Percentiles rank a stretch among this genome's conserved stretches.
Evolutionary conservation across 2,797 vertebrate genomes (phyloP).

Genomic region (Lycodopsis pacificus): DNA sequence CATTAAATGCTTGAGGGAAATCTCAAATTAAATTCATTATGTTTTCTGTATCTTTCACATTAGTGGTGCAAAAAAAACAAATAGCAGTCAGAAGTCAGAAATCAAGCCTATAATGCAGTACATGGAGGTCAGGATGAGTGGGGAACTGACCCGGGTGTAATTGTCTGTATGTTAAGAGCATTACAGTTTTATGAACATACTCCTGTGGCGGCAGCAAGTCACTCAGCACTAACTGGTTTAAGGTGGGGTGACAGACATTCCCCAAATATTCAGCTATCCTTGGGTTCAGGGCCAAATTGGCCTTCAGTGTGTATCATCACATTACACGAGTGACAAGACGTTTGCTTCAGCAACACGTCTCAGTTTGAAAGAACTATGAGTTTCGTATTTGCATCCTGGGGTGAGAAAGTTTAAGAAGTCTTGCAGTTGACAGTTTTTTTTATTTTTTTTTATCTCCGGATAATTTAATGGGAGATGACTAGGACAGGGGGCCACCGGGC

Average conservation of each 20-base stretch:
- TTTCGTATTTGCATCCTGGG: constrained; percentile 57
- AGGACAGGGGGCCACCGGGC: constrained; percentile 68
- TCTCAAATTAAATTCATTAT: not conserved
- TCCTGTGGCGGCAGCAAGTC: constrained; percentile 16
- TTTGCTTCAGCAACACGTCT: constrained; percentile 48
- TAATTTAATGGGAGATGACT: constrained; percentile 77
- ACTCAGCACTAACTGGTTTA: not conserved
- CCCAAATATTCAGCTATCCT: constrained; percentile 3
- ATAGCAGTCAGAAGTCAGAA: not conserved
- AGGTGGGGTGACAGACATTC: constrained; percentile 5
- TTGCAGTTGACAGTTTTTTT: constrained; percentile 55
- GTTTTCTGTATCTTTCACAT: not conserved
- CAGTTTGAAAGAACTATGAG: constrained; percentile 37
- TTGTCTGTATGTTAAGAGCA: not conserved
- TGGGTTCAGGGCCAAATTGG: constrained; percentile 9
- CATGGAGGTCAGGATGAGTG: not conserved
- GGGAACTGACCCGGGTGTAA: not conserved
- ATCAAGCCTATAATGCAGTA: not conserved
- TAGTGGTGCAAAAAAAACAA: not conserved
- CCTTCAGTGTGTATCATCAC: constrained; percentile 17
- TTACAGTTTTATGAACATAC: constrained; percentile 5
- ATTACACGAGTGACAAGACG: constrained; percentile 42
- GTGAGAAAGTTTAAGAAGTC: constrained; percentile 65
- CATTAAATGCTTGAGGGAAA: not conserved
- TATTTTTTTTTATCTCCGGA: constrained; percentile 40